These are phyloP conservation scores for Spea multiplicata DNA, from an alignment of 2,113 vertebrate genomes.

Conservation along the genomic window DNA sequence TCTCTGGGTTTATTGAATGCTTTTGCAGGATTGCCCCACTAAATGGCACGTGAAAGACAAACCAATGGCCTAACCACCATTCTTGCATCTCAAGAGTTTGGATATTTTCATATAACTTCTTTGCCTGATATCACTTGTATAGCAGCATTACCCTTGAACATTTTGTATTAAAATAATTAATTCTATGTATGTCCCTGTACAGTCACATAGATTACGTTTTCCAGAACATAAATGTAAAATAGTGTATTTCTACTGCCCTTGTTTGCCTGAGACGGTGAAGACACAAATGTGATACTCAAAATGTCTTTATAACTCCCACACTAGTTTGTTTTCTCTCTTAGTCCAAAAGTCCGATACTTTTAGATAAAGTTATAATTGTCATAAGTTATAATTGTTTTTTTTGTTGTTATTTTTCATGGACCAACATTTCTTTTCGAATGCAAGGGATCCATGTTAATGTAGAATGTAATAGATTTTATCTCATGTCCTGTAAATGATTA, in stretches of 20 bases:
- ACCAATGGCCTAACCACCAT: conserved; percentile 17
- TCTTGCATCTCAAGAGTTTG: conserved; percentile 26
- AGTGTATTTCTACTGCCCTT: conserved; percentile 62
- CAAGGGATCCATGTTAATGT: conserved; percentile 74
- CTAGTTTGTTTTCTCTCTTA: conserved; percentile 57
- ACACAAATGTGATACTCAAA: conserved; percentile 51
- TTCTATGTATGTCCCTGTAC: conserved; percentile 53
- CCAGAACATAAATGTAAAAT: conserved; percentile 59
- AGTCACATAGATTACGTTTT: conserved; percentile 57
- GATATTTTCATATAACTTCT: conserved; percentile 40
- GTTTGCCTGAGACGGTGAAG: conserved; percentile 57
- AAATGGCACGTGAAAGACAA: neutral
- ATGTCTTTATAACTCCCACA: conserved; percentile 56
- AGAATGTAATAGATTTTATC: conserved; percentile 77
- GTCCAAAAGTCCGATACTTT: conserved; percentile 67
- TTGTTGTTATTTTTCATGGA: conserved; percentile 64
- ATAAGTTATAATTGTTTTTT: conserved; percentile 50
- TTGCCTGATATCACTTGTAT: conserved; percentile 55
- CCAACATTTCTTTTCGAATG: conserved; percentile 63
- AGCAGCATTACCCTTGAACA: conserved; percentile 55
- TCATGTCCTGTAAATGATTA: conserved; percentile 79
- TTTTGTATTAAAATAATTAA: conserved; percentile 56
- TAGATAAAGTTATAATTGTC: conserved; percentile 65
- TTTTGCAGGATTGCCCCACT: conserved; percentile 5
- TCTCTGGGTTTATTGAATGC: conserved; percentile 1